Evolutionary conservation across 1,140 invertebrate genomes (phyloP), one percentile per base, ranked within the genome.

Genomic region (Diploscapter pachys): DNA sequence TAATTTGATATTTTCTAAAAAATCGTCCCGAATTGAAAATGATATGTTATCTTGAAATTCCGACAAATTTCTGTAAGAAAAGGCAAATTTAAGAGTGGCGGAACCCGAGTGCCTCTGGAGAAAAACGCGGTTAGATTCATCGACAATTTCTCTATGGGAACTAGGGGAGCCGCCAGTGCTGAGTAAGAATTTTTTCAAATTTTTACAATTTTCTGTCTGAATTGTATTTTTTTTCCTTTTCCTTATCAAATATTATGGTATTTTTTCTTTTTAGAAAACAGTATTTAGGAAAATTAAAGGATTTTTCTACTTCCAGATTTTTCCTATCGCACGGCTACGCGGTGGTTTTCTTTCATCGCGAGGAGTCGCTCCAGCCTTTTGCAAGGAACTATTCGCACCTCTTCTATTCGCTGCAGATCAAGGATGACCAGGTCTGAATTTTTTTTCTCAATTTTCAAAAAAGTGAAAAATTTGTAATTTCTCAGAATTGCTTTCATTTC

Each of bases 91-190:
- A 63, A 87, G 92, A 96, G 94, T 81, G 95, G 95, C 48, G 96
- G 96, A 53, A 98, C 96, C 31, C 96, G 92, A 50, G 93, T 98
- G 3, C 96, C 96, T 2, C 87, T 99, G 63, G 96, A 99, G 85
- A 92, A 94, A 81, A 95, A 96, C 82, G 97, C 95, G 4, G 96
- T 99, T 0, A 89, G 96, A 64, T 99, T 93, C 87, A 93, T 99
- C 62, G 96, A 99, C 84, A 99, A 99, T 88, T 99, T 99, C 87
- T 98, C 95, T 86, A 92, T 93, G 11, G 96, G 96, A 56, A 96
- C 91, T 0, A 89, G 96, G 80, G 96, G 96, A 51, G 91, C 96
- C 1, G 90, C 93, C 3, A 98, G 95, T 2, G 90, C 95, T 2
- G 96, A 99, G 89, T 95, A 88, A 84, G 85, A 81, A 80, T 82